Base-by-base conservation (phyloP, 2,888 invertebrate genomes). In the Thecophora atra region DNA sequence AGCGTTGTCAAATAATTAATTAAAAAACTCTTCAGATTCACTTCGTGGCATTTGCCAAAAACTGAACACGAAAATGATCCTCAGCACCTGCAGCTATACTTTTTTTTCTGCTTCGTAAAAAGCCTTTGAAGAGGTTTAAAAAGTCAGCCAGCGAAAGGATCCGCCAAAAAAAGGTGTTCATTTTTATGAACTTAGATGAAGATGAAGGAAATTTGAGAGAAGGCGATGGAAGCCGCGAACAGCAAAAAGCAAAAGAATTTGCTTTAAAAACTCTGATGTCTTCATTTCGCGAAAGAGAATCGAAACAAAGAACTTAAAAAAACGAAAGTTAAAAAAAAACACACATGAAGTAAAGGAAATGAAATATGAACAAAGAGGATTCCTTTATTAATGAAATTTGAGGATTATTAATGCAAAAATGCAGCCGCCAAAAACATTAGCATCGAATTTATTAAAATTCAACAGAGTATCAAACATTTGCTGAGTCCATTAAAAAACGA, bases 1-100 rank as follows among this genome's bases (percentile, higher is more conserved):
- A 56, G 54, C 52, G 54, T 21, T 26, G 54, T 19, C 51, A 42
- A 37, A 58, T 21, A 24, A 37, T 67, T 52, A 54, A 8, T 19
- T 11, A 44, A 47, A 47, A 24, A 21, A 42, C 13, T 26, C 30
- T n/a, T 11, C 54, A 58, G 58, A 37, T 26, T 58, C 21, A 15
- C 13, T 24, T 58, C 58, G 17, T 7, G 3, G 58, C 58, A 8
- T 58, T 58, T 24, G 15, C 28, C 28, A 26, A 63, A 70, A 63
- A 70, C 51, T 28, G 30, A 62, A 30, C 30, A 19, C 19, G 70
- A 70, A 52, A 42, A 47, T 60, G 21, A 70, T 70, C 70, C 52
- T 24, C 6, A n/a, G 68, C 68, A 58, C 58, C 26, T 68, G 70
- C 70, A 62, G 70, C 70, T 70, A 52, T 37, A 21, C 44, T 44